Conservation (phyloP, 2,797 vertebrate species). For the Heliangelus exortis region DNA sequence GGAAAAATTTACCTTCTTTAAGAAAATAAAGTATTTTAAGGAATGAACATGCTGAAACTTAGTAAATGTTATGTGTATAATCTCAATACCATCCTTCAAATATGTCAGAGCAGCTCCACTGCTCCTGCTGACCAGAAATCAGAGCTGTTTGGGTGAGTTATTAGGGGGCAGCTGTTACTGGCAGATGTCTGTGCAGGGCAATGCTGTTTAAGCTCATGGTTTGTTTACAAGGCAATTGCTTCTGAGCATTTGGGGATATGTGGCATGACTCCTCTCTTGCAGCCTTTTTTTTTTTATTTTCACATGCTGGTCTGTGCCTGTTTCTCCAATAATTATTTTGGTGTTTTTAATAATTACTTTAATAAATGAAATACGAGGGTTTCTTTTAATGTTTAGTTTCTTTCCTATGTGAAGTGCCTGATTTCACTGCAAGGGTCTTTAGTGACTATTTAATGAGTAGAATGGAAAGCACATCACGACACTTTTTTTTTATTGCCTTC, state of each 20-base stretch:
- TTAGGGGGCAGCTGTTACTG: constrained; percentile 14
- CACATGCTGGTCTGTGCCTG: background rate
- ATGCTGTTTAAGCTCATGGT: background rate
- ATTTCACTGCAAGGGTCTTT: background rate
- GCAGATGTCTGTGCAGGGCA: constrained; percentile 26
- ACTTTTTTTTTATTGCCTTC: background rate
- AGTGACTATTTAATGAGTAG: constrained; percentile 28
- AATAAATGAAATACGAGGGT: background rate
- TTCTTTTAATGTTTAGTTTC: background rate
- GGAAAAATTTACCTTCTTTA: background rate
- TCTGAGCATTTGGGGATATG: background rate
- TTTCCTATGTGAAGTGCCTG: background rate
- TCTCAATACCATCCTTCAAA: background rate
- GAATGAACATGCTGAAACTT: background rate
- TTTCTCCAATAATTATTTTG: background rate
- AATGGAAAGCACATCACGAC: background rate
- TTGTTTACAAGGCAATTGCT: constrained; percentile 9
- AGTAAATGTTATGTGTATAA: background rate
- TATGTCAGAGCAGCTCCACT: background rate
- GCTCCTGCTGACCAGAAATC: background rate
- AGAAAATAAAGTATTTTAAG: background rate
- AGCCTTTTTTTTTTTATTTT: background rate
- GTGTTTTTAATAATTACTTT: background rate
- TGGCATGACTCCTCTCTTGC: background rate
- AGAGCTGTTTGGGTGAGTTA: background rate